Conservation (phyloP, 2,888 invertebrate genomes). For the Clivina fossor region DNA sequence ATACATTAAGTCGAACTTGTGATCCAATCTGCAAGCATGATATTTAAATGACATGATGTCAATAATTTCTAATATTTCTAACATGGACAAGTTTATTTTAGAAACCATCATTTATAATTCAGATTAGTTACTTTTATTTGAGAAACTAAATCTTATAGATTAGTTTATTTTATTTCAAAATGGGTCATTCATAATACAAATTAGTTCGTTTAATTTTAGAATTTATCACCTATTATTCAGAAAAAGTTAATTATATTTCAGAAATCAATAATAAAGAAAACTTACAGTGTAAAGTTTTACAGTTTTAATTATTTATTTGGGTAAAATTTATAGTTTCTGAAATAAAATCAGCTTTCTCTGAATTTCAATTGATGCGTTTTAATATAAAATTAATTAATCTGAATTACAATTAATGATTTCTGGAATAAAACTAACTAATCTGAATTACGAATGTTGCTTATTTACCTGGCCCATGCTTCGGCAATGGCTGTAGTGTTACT, state of each 20-base stretch:
- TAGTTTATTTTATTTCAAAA: too few species aligned
- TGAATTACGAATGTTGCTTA: background rate
- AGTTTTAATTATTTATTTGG: too few species aligned
- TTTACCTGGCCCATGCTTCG: slow-evolving; percentile 87
- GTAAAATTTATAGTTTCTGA: too few species aligned
- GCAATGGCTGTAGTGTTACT: slow-evolving; percentile 96
- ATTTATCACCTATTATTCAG: too few species aligned
- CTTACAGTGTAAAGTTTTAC: too few species aligned
- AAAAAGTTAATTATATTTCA: too few species aligned
- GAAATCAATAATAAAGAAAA: too few species aligned
- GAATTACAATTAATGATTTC: background rate
- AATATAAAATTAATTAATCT: background rate
- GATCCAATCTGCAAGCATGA: slow-evolving; percentile 71
- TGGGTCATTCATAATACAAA: too few species aligned
- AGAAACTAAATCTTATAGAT: background rate
- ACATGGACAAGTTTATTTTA: too few species aligned
- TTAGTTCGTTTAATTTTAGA: too few species aligned
- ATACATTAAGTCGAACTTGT: slow-evolving; percentile 96
- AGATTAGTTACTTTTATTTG: background rate
- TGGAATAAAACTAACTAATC: background rate
- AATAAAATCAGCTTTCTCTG: too few species aligned
- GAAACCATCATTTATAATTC: background rate
- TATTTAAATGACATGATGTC: slow-evolving; percentile 2
- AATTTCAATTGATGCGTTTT: too few species aligned
- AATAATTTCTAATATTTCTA: background rate